Evolutionary conservation across 2,888 invertebrate species (phyloP).

Genomic region (Hyalella azteca): DNA sequence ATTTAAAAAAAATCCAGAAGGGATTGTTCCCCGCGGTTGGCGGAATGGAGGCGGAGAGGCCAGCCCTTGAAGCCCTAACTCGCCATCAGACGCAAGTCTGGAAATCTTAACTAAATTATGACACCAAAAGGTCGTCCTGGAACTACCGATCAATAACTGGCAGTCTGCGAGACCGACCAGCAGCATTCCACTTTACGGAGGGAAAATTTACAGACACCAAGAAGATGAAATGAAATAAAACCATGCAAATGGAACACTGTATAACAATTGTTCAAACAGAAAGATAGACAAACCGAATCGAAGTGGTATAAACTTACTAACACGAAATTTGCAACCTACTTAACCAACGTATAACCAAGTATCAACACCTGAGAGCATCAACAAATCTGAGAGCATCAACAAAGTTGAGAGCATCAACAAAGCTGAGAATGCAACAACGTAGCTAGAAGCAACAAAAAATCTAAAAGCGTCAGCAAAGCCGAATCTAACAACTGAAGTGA

Average conservation of each 20-base stretch:
- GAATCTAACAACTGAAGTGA: no score
- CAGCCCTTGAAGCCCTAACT: background rate
- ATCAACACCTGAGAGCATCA: no score
- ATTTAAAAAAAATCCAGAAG: no score
- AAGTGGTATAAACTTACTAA: background rate
- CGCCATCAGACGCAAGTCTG: conserved; percentile 5
- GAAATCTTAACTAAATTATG: conserved; percentile 16
- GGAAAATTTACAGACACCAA: background rate
- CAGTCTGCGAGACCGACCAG: background rate
- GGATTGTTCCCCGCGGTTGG: no score
- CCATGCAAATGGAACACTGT: background rate
- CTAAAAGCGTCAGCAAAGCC: no score
- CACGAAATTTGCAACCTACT: no score
- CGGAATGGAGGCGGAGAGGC: background rate
- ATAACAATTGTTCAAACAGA: background rate
- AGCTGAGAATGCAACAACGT: no score
- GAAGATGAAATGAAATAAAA: background rate
- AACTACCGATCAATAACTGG: background rate
- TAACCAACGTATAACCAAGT: no score
- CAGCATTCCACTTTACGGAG: background rate
- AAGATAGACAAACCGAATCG: background rate
- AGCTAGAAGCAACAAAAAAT: no score
- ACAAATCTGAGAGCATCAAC: no score
- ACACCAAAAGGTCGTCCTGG: conserved; percentile 2
- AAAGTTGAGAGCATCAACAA: no score